Percentiles rank a stretch among this genome's conserved stretches.
These are phyloP conservation scores for Setophaga kirtlandii DNA, from an alignment of 2,113 vertebrate genomes.

Conservation along the genomic window DNA sequence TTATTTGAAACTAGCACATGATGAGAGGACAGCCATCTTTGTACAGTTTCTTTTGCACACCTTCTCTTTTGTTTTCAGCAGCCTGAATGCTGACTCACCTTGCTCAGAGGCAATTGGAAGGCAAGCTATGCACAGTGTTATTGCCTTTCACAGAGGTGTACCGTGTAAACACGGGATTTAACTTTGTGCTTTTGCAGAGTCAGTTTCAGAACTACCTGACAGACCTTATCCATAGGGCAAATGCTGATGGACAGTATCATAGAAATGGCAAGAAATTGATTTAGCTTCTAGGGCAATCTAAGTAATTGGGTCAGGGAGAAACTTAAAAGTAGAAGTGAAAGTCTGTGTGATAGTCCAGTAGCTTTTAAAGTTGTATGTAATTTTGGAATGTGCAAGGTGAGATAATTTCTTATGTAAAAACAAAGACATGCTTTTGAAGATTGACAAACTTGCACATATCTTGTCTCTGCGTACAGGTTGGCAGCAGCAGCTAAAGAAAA, in stretches of 20 bases:
- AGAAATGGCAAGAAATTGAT: background rate
- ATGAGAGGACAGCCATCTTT: background rate
- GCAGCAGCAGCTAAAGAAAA: background rate
- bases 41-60: background rate
- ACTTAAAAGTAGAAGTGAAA: background rate
- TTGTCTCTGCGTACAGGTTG: background rate
- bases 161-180: background rate
- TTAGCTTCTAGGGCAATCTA: background rate
- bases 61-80: background rate
- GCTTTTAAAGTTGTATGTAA: background rate
- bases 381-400: background rate
- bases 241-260: background rate
- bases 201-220: background rate
- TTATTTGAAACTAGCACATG: background rate
- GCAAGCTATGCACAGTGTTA: background rate
- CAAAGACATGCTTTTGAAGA: background rate
- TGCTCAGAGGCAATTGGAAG: background rate
- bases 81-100: background rate
- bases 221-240: background rate
- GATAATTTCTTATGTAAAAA: background rate
- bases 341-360: background rate
- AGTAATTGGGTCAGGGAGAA: background rate
- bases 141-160: background rate
- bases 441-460: fast-evolving
- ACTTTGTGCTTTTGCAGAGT: background rate